A percentile compares a stretch with the other conserved stretches of the same genome.
phyloP scores from a whole-genome alignment of 1,140 invertebrate species.

The Anthonomus grandis region DNA sequence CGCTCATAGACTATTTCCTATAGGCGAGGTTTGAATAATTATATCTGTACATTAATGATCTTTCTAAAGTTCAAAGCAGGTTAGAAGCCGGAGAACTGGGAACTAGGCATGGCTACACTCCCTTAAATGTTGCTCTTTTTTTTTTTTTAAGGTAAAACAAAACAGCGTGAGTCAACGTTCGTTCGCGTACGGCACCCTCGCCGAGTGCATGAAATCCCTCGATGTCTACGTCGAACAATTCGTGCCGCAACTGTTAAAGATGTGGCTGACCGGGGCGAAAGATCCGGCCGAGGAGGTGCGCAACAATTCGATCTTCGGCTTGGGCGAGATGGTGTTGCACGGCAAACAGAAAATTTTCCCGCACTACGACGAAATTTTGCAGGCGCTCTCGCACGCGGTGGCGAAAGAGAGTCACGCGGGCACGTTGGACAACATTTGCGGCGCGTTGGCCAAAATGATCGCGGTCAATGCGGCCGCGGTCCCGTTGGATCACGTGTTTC shows the following conservation, averaged over 20 bases:
- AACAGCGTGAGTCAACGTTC: constrained; percentile 62
- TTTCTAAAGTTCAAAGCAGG: too few relatives aligned
- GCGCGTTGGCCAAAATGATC: constrained; percentile 71
- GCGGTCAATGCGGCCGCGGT: constrained; percentile 60
- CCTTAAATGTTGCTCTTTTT: not conserved
- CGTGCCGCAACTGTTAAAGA: constrained; percentile 58
- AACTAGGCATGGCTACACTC: not conserved
- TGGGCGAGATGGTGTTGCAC: constrained; percentile 68
- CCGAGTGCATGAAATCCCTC: constrained; percentile 67
- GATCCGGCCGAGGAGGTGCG: constrained; percentile 69
- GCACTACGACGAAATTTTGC: constrained; percentile 61
- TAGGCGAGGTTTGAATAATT: too few relatives aligned
- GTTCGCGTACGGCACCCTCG: constrained; percentile 69
- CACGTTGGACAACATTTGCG: constrained; percentile 74
- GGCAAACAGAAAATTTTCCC: constrained; percentile 52
- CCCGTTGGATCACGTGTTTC: constrained; percentile 68
- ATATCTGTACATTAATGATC: too few relatives aligned
- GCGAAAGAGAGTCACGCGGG: constrained; percentile 59
- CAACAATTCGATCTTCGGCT: constrained; percentile 72
- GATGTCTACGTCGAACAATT: constrained; percentile 56
- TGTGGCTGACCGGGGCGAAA: constrained; percentile 58
- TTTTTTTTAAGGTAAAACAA: constrained; percentile 53
- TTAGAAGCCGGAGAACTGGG: too few relatives aligned
- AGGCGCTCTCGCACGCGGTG: constrained; percentile 62
- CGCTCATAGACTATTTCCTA: too few relatives aligned